Percentiles rank a stretch among this genome's conserved stretches.
Conservation (phyloP, 1,140 invertebrate genomes). For the Latrodectus geometricus region DNA sequence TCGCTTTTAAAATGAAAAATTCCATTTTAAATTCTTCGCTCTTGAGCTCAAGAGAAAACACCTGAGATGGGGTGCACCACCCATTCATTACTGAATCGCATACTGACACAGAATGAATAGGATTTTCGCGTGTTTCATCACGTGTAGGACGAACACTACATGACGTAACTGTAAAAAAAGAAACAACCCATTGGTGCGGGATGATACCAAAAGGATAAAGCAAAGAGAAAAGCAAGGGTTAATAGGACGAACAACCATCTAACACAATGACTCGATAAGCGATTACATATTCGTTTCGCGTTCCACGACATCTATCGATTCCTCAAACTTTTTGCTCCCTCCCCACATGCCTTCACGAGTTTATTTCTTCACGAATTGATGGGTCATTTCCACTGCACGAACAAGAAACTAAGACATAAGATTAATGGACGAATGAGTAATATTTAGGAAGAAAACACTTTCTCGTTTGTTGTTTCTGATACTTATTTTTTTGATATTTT, state of each 20-base stretch:
- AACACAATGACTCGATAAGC: constrained; percentile 22
- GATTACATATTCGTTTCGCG: constrained; percentile 43
- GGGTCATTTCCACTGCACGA: background rate
- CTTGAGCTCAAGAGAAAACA: too few relatives aligned
- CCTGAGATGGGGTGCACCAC: background rate
- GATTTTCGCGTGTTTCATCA: background rate
- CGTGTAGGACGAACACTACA: background rate
- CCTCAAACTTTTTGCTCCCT: constrained; percentile 5
- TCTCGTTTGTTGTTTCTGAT: too few relatives aligned
- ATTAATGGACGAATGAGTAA: background rate
- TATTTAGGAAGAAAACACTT: background rate
- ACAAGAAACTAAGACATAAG: background rate
- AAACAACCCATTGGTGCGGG: background rate
- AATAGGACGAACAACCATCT: constrained; percentile 21
- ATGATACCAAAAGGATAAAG: background rate
- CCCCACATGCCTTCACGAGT: background rate
- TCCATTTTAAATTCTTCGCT: too few relatives aligned
- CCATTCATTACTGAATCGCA: background rate
- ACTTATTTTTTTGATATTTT: too few relatives aligned
- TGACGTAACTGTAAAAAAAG: background rate
- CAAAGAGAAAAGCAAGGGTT: constrained; percentile 21
- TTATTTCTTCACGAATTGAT: background rate
- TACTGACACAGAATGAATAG: background rate
- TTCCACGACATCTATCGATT: constrained; percentile 25
- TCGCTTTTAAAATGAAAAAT: too few relatives aligned